Percentiles rank a stretch among this genome's conserved stretches.
Conservation (phyloP, 2,113 vertebrate genomes). For the Chaetodon trifascialis region DNA sequence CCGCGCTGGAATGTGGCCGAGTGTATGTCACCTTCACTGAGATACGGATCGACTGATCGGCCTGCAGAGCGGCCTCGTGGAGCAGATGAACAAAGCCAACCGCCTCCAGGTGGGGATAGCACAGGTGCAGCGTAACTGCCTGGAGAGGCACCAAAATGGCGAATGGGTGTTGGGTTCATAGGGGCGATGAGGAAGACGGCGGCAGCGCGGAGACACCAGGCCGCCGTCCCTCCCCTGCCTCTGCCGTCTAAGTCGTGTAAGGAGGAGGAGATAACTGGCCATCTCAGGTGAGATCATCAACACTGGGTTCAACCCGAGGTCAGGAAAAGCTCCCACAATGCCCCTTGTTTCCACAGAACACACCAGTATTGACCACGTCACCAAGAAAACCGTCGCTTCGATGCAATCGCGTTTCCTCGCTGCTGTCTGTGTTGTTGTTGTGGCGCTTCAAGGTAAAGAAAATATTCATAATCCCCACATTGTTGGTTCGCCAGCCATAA, state of each 20-base stretch:
- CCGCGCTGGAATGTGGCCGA: constrained; percentile 60
- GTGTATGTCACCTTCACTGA: constrained; percentile 29
- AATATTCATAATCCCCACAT: constrained; percentile 71
- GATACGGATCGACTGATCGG: constrained; percentile 38
- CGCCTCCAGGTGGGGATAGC: constrained; percentile 16
- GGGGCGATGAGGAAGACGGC: constrained; percentile 21
- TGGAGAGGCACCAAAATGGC: constrained; percentile 49
- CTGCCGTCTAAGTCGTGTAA: constrained; percentile 35
- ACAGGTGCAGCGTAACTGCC: constrained; percentile 29
- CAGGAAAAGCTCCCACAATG: constrained; percentile 46
- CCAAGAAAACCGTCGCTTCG: constrained; percentile 9
- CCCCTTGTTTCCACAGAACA: constrained; percentile 43
- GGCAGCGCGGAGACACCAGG: not conserved
- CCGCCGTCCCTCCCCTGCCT: not conserved
- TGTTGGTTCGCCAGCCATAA: constrained; percentile 55
- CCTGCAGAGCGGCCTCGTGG: constrained; percentile 11
- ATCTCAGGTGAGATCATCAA: constrained; percentile 50
- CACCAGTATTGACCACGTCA: constrained; percentile 14
- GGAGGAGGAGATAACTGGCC: constrained; percentile 40
- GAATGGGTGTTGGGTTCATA: constrained; percentile 37
- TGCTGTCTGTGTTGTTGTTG: constrained; percentile 52
- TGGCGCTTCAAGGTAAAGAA: constrained; percentile 28
- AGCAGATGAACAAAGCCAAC: constrained; percentile 41
- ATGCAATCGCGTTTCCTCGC: constrained; percentile 54
- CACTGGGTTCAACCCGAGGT: constrained; percentile 51